These are phyloP conservation scores for Pollachius pollachius DNA, from an alignment of 2,113 vertebrate genomes.

Conservation along the genomic window DNA sequence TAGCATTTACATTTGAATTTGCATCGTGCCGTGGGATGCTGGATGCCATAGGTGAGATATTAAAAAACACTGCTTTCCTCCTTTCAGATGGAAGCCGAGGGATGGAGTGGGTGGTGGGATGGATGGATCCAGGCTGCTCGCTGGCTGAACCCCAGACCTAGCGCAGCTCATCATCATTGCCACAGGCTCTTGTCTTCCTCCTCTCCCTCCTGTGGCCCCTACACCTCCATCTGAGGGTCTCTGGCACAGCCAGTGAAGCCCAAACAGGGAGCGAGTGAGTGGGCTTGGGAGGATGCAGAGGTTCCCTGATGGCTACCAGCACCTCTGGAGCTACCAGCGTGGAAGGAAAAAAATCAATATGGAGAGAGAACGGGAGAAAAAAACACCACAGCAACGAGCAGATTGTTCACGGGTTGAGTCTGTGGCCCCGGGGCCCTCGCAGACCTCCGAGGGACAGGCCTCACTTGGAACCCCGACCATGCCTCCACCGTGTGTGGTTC, in stretches of 20 bases:
- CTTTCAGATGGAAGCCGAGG: constrained; percentile 60
- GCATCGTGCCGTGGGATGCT: constrained; percentile 66
- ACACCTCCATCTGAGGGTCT: constrained; percentile 64
- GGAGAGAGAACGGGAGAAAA: constrained; percentile 61
- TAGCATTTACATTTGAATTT: constrained; percentile 74
- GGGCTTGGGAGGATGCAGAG: constrained; percentile 68
- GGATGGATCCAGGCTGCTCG: constrained; percentile 64
- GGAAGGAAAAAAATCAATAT: constrained; percentile 74
- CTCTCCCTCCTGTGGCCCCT: constrained; percentile 57
- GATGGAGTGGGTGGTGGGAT: constrained; percentile 67
- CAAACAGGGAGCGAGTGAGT: constrained; percentile 64
- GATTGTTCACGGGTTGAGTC: constrained; percentile 61
- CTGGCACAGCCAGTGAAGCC: constrained; percentile 58
- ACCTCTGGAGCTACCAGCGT: constrained; percentile 68
- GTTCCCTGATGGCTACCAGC: constrained; percentile 63
- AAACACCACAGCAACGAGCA: constrained; percentile 43
- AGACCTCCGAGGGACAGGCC: constrained; percentile 71
- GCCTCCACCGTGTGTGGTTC: constrained; percentile 68
- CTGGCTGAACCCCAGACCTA: constrained; percentile 70
- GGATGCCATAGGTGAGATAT: constrained; percentile 70
- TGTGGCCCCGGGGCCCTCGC: constrained; percentile 59
- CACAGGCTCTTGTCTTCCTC: constrained; percentile 42
- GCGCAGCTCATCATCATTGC: constrained; percentile 70
- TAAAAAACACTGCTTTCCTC: constrained; percentile 59
- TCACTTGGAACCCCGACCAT: constrained; percentile 49